Percentiles rank a stretch among this genome's conserved stretches.
These are phyloP conservation scores for Diglossa cyanea DNA, from an alignment of 2,797 vertebrate genomes.

Conservation along the genomic window DNA sequence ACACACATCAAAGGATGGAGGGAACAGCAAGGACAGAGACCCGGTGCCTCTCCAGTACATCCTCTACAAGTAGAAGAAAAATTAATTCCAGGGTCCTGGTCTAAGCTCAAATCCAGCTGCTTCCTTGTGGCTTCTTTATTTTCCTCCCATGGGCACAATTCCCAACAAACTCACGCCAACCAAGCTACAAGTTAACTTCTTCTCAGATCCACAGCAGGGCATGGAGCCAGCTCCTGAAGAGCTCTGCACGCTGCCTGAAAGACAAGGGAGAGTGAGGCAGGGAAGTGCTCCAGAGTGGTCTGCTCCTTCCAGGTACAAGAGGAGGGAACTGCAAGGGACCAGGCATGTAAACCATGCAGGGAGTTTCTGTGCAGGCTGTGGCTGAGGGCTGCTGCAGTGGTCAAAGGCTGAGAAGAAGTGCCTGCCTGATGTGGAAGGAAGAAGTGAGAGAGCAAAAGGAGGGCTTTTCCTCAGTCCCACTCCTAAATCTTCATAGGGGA, in stretches of 20 bases:
- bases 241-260: not conserved
- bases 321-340: not conserved
- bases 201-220: not conserved
- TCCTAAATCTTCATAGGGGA: not conserved
- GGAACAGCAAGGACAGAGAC: not conserved
- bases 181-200: not conserved
- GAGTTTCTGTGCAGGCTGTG: not conserved
- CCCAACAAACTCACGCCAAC: not conserved
- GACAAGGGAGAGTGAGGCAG: not conserved
- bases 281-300: not conserved
- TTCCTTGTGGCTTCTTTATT: not conserved
- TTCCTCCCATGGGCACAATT: not conserved
- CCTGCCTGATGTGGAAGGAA: not conserved
- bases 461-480: not conserved
- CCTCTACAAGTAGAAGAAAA: not conserved
- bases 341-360: not conserved
- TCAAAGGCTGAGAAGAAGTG: not conserved
- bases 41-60: rapidly evolving
- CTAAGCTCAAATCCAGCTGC: not conserved
- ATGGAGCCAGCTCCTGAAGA: not conserved
- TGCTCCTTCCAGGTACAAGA: not conserved
- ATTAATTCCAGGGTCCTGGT: not conserved
- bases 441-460: not conserved
- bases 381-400: not conserved
- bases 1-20: not conserved